Conservation (phyloP, 2,797 vertebrate genomes). For the Delichon dasypus region DNA sequence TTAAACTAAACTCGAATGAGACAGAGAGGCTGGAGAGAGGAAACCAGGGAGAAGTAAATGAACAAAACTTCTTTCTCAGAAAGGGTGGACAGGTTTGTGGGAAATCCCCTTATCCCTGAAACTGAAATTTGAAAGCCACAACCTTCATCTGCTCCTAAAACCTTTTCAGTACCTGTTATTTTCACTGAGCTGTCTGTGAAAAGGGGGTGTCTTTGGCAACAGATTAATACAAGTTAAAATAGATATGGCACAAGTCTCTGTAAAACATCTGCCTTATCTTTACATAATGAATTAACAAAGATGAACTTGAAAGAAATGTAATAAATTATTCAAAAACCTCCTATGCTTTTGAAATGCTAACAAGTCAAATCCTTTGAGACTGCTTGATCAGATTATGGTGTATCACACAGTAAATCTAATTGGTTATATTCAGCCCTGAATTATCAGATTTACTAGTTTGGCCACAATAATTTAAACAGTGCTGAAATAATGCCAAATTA, state of each 20-base stretch:
- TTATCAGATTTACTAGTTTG: slow-evolving; percentile 17
- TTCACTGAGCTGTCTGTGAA: background rate
- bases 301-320: slow-evolving; percentile 46
- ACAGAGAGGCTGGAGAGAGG: background rate
- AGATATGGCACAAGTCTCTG: background rate
- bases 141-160: background rate
- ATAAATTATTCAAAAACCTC: slow-evolving; percentile 58
- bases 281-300: slow-evolving; percentile 52
- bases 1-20: background rate
- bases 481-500: background rate
- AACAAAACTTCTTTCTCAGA: background rate
- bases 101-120: background rate
- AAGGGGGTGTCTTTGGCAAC: background rate
- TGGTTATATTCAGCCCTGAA: background rate
- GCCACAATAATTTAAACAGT: background rate
- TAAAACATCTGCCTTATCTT: slow-evolving; percentile 48
- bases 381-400: slow-evolving; percentile 10
- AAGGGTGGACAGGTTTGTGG: background rate
- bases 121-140: background rate
- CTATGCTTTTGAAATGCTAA: slow-evolving; percentile 55
- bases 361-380: background rate
- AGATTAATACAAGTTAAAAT: background rate
- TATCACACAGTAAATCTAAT: background rate
- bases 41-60: background rate
- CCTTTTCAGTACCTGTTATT: background rate